Evolutionary conservation across 2,113 vertebrate genomes (phyloP), one percentile per base, ranked within the genome.

Genomic region (Nothoprocta perdicaria): DNA sequence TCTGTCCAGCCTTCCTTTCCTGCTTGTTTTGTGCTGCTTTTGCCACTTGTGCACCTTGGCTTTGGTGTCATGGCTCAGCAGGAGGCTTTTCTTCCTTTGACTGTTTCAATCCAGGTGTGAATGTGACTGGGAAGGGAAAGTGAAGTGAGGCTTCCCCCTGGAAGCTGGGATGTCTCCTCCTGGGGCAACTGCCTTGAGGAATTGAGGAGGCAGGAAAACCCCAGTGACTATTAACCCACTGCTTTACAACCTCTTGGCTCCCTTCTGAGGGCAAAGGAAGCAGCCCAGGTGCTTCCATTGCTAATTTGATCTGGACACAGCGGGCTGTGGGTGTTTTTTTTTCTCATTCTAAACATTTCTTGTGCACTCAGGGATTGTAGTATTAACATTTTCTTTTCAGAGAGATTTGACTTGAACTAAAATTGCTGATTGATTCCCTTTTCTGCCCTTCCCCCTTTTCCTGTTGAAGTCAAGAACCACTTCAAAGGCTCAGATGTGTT

Each of bases 401-500:
- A 69, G 74, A 82, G 26, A 6, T 79, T 77, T 91, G 89, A 95
- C 74, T 93, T 19, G 6, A 89, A 77, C 72, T 35, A 14, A 84
- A 91, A 66, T 77, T 89, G 69, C 62, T 63, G 89, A 91, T 94
- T 83, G 82, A 84, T 86, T 93, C 40, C 68, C 43, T 73, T 82
- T 82, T 88, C 61, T 76, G 46, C 67, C 62, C 45, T 74, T 35
- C 80, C 73, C 83, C 87, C 62, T 76, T 75, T 91, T 96, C 74
- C 23, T 67, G 38, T 22, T 80, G 46, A 90, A 93, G 84, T 95
- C 68, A 92, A 97, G 93, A 97, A 97, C 81, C 78, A 96, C 97
- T 97, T 98, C 97, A 98, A 97, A 98, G 97, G 87, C 90, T 98
- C 92, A 93, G 95, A 98, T 97, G 97, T 96, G 97, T 95, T 93